Conservation (phyloP, 2,888 invertebrate genomes). For the Ophraella communa region DNA sequence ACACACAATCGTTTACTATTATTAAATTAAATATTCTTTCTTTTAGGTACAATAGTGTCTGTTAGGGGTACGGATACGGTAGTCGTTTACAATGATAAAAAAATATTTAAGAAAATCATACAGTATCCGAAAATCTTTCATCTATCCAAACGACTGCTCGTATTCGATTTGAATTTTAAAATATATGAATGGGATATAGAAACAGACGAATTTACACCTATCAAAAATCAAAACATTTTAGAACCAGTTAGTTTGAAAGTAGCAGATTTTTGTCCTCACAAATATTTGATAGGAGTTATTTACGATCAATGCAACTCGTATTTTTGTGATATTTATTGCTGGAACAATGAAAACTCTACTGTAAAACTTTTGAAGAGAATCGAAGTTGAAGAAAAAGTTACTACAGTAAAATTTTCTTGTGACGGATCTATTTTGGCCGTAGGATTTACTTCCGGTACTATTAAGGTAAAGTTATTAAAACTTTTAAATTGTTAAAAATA, state of each 20-base stretch:
- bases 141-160: slow-evolving; percentile 17
- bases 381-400: slow-evolving; percentile 38
- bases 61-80: slow-evolving; percentile 18
- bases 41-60: slow-evolving; percentile 20
- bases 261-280: slow-evolving; percentile 28
- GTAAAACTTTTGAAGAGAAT: slow-evolving; percentile 14
- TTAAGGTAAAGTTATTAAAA: slow-evolving; percentile 62
- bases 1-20: not conserved
- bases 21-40: too few species aligned
- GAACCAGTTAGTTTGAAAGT: slow-evolving; percentile 18
- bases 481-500: too few species aligned
- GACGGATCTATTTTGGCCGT: slow-evolving; percentile 68
- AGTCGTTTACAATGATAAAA: slow-evolving; percentile 22
- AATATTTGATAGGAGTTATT: slow-evolving; percentile 9
- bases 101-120: slow-evolving; percentile 16
- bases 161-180: slow-evolving; percentile 27
- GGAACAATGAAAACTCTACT: not conserved
- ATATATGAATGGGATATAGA: slow-evolving; percentile 32
- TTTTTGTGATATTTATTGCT: slow-evolving; percentile 29
- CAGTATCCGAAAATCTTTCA: slow-evolving; percentile 27
- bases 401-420: slow-evolving; percentile 56
- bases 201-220: slow-evolving; percentile 4
- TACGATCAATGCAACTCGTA: slow-evolving; percentile 17
- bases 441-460: slow-evolving; percentile 68
- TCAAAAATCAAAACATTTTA: slow-evolving; percentile 15